Evolutionary conservation across 1,140 invertebrate genomes (phyloP).

Genomic region (Brachionus plicatilis): DNA sequence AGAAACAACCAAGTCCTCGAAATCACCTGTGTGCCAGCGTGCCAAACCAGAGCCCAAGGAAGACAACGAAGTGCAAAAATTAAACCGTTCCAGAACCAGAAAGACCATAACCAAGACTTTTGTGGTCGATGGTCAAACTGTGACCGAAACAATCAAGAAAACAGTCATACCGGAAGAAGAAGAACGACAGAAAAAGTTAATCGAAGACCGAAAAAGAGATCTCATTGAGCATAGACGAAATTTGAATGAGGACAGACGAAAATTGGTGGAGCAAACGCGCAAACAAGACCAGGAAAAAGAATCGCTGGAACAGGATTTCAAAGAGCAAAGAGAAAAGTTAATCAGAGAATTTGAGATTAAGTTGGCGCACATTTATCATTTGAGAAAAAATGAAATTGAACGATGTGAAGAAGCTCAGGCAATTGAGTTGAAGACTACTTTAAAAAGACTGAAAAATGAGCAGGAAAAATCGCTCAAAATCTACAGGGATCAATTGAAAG

Average conservation of each 20-base stretch:
- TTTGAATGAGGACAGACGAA: slow-evolving; percentile 38
- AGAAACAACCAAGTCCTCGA: background rate
- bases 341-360: slow-evolving; percentile 39
- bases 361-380: slow-evolving; percentile 19
- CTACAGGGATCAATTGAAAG: slow-evolving; percentile 34
- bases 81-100: slow-evolving; percentile 10
- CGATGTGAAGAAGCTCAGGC: slow-evolving; percentile 34
- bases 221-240: slow-evolving; percentile 29
- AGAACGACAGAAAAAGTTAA: slow-evolving; percentile 33
- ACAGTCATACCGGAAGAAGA: slow-evolving; percentile 36
- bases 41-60: background rate
- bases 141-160: slow-evolving; percentile 32
- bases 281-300: slow-evolving; percentile 40
- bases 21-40: background rate
- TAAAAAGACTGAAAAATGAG: slow-evolving; percentile 30
- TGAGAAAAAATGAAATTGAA: slow-evolving; percentile 37
- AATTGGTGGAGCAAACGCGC: slow-evolving; percentile 23
- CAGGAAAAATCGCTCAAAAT: slow-evolving; percentile 20
- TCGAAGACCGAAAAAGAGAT: slow-evolving; percentile 38
- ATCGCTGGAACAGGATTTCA: slow-evolving; percentile 33
- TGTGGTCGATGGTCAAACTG: slow-evolving; percentile 36
- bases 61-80: slow-evolving; percentile 13
- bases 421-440: slow-evolving; percentile 11
- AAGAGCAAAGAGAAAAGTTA: slow-evolving; percentile 37
- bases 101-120: slow-evolving; percentile 39